These are phyloP conservation scores for Megalops atlanticus DNA, from an alignment of 2,113 vertebrate genomes.

Conservation along the genomic window DNA sequence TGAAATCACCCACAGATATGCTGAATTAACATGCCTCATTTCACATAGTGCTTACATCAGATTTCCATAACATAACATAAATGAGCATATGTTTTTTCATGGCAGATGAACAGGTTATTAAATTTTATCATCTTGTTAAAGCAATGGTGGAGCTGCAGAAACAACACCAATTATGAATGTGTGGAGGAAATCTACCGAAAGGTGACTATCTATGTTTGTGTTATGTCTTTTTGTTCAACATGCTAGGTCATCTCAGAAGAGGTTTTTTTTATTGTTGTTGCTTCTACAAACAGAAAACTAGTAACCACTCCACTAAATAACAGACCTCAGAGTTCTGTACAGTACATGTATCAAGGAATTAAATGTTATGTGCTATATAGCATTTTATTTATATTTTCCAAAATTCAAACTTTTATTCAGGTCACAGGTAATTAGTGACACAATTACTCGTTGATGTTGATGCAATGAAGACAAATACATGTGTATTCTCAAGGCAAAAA, in stretches of 20 bases:
- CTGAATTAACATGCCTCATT: conserved; percentile 26
- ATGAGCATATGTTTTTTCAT: conserved; percentile 51
- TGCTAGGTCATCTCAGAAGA: conserved; percentile 54
- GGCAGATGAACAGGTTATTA: conserved; percentile 52
- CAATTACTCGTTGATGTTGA: background rate
- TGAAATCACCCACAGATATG: conserved; percentile 29
- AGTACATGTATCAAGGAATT: background rate
- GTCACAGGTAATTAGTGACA: background rate
- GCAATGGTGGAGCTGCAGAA: conserved; percentile 51
- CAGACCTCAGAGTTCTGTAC: background rate
- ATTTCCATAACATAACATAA: conserved; percentile 52
- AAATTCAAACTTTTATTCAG: background rate
- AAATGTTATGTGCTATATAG: background rate
- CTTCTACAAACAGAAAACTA: background rate
- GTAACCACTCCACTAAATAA: background rate
- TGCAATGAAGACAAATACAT: background rate
- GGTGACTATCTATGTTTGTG: conserved; percentile 41
- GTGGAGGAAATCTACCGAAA: conserved; percentile 48
- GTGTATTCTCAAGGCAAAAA: background rate
- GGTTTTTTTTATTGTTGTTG: conserved; percentile 26
- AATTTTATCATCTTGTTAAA: conserved; percentile 56
- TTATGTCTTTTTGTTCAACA: background rate
- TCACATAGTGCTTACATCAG: conserved; percentile 33
- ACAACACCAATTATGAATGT: conserved; percentile 53
- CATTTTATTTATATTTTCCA: background rate